phyloP scores from a whole-genome alignment of 1,140 invertebrate species.

The Portunus trituberculatus region DNA sequence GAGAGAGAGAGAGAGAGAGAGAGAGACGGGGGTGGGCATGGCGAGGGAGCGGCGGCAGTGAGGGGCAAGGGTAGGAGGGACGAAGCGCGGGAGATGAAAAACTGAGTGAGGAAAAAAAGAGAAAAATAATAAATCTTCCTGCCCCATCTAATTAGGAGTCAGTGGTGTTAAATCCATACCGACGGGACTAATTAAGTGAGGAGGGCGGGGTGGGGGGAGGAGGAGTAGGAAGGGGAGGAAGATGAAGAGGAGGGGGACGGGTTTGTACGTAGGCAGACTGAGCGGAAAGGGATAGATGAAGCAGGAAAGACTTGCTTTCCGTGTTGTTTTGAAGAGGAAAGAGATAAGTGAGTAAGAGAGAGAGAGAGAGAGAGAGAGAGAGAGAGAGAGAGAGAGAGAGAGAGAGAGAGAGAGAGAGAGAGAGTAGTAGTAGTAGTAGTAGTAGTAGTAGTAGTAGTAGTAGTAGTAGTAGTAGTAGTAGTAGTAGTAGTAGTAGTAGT shows the following conservation, averaged over 20 bases:
- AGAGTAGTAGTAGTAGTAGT: background rate
- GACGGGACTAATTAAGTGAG: slow-evolving; percentile 60
- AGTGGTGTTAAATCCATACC: slow-evolving; percentile 62
- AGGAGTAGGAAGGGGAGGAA: background rate
- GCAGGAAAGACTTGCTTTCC: background rate
- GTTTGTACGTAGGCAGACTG: background rate
- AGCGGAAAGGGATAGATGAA: background rate
- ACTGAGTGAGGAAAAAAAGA: background rate
- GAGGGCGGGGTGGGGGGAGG: background rate
- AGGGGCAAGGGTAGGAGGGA: background rate
- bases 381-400: slow-evolving; percentile 20
- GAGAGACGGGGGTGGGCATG: background rate
- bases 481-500: too few relatives aligned
- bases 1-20: too few relatives aligned
- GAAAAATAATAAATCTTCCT: slow-evolving; percentile 40
- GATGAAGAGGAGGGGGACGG: background rate
- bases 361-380: slow-evolving; percentile 20
- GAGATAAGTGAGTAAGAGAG: background rate
- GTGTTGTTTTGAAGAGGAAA: slow-evolving; percentile 33
- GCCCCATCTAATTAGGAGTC: slow-evolving; percentile 43
- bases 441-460: too few relatives aligned
- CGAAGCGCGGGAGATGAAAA: background rate
- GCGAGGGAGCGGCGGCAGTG: background rate
- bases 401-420: slow-evolving; percentile 29
- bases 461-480: too few relatives aligned